These are phyloP conservation scores for Drosophila nannoptera DNA, from an alignment of 1,140 invertebrate genomes.

Conservation along the genomic window DNA sequence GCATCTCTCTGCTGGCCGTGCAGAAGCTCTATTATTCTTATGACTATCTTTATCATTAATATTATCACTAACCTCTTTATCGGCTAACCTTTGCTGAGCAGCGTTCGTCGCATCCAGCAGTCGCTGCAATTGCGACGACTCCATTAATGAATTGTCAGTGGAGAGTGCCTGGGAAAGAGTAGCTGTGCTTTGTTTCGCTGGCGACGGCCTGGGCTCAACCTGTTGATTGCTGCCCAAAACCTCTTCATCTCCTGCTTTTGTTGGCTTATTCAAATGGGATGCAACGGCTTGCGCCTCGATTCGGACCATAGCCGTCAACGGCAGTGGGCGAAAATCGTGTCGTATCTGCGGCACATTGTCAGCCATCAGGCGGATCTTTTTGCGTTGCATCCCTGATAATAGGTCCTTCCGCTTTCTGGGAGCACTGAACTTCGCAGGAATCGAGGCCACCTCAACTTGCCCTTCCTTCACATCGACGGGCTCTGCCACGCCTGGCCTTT, in stretches of 20 bases:
- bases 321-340: slow-evolving; percentile 53
- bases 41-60: neutral
- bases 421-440: too few relatives aligned
- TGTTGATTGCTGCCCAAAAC: neutral
- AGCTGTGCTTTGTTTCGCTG: neutral
- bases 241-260: neutral
- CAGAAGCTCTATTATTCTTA: neutral
- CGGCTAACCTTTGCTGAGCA: slow-evolving; percentile 49
- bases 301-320: slow-evolving; percentile 26
- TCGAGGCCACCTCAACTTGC: too few relatives aligned
- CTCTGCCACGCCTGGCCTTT: too few relatives aligned
- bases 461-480: too few relatives aligned
- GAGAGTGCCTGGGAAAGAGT: slow-evolving; percentile 53
- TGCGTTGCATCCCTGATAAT: neutral
- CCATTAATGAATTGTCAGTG: slow-evolving; percentile 43
- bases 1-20: neutral
- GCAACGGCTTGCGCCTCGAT: neutral
- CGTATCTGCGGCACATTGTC: slow-evolving; percentile 54
- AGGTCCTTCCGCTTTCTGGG: neutral
- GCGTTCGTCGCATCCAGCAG: slow-evolving; percentile 29
- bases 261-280: too few relatives aligned
- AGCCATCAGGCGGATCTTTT: slow-evolving; percentile 26
- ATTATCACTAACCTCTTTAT: slow-evolving; percentile 9
- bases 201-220: too few relatives aligned
- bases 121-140: slow-evolving; percentile 38